A percentile compares a stretch with the other conserved stretches of the same genome.
These are phyloP conservation scores for Pseudococcus viburni DNA, from an alignment of 2,888 invertebrate species.

Conservation along the genomic window DNA sequence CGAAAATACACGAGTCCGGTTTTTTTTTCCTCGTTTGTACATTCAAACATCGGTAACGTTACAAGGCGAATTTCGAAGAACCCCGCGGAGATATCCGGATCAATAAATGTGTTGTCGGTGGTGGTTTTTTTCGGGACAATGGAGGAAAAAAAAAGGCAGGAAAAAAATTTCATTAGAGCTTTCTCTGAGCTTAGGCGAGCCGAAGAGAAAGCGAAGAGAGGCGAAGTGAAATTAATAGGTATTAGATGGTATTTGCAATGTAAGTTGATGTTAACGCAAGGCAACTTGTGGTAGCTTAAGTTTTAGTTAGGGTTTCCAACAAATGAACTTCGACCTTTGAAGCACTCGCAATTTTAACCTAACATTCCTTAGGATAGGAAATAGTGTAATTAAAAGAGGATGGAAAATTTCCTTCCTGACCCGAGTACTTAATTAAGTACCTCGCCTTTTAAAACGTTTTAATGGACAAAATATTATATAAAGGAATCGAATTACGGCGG, in stretches of 20 bases:
- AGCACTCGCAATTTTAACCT: constrained; percentile 60
- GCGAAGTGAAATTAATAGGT: constrained; percentile 59
- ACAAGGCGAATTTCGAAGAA: not conserved
- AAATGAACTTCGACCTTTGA: constrained; percentile 60
- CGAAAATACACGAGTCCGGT: constrained; percentile 9
- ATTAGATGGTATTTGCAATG: constrained; percentile 61
- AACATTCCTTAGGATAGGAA: constrained; percentile 61
- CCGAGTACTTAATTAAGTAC: constrained; percentile 63
- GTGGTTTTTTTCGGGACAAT: not conserved
- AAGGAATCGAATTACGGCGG: constrained; percentile 54
- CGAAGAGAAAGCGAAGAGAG: constrained; percentile 13
- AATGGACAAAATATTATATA: constrained; percentile 60
- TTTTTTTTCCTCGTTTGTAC: not conserved
- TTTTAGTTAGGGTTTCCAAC: constrained; percentile 49
- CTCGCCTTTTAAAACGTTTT: constrained; percentile 59
- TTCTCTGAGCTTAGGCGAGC: not conserved
- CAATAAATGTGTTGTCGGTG: constrained; percentile 9
- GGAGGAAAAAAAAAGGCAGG: not conserved
- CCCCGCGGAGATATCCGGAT: constrained; percentile 1
- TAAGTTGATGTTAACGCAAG: constrained; percentile 54
- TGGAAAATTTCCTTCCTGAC: constrained; percentile 65
- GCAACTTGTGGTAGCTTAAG: constrained; percentile 59
- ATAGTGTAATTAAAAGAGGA: constrained; percentile 66
- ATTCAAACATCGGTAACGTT: not conserved
- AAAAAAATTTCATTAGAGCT: constrained; percentile 26